phyloP scores from a whole-genome alignment of 1,140 invertebrate species.

The Drosophila saltans region DNA sequence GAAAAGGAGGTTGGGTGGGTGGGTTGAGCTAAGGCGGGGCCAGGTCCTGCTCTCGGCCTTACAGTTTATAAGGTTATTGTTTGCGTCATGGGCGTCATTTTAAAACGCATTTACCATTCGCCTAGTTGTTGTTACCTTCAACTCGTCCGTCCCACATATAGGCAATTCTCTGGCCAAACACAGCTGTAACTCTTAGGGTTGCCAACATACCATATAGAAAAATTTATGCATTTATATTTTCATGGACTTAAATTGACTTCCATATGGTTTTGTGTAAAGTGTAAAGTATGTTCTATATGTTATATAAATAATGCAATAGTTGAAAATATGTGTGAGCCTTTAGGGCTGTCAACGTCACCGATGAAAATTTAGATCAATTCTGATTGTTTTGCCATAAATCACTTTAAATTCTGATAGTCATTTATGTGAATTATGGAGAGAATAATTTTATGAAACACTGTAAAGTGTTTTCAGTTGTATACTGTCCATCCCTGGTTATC shows the following conservation, averaged over 20 bases:
- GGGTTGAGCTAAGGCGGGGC: conserved; percentile 2
- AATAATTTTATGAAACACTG: no score
- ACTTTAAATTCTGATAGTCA: no score
- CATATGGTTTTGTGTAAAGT: no score
- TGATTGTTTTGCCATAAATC: no score
- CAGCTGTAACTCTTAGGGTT: background rate
- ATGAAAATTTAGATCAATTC: background rate
- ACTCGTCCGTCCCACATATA: conserved; percentile 14
- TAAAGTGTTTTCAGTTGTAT: background rate
- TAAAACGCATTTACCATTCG: conserved; percentile 59
- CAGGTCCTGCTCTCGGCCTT: conserved; percentile 36
- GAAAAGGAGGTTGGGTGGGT: background rate
- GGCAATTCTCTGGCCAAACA: conserved; percentile 33
- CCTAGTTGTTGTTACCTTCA: conserved; percentile 27
- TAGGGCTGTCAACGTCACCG: background rate
- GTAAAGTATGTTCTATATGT: no score
- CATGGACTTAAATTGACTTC: no score
- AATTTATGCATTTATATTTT: no score
- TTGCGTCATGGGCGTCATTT: conserved; percentile 75
- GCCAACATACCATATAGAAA: background rate
- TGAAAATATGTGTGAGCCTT: background rate
- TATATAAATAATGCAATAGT: no score
- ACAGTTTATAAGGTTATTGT: conserved; percentile 80
- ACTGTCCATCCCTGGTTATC: conserved; percentile 44
- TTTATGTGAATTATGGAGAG: no score